Percentiles rank a stretch among this genome's conserved stretches.
phyloP scores from a whole-genome alignment of 2,797 vertebrate genomes.

The Tympanoctomys barrerae region DNA sequence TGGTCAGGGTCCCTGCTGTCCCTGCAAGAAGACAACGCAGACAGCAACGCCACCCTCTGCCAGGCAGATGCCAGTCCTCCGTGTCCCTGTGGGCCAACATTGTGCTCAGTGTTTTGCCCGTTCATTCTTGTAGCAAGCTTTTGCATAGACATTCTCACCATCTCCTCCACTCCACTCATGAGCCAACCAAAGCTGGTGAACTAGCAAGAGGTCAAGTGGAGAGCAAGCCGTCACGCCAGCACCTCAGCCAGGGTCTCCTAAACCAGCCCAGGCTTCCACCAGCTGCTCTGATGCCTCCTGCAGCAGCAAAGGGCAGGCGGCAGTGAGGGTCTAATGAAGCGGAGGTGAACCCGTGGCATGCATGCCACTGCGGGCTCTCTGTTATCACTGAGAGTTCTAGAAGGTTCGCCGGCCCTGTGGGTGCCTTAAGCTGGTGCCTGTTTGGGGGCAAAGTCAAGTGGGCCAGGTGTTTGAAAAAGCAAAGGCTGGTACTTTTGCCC shows the following conservation, averaged over 20 bases:
- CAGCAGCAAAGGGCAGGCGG: neutral
- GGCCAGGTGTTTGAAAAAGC: neutral
- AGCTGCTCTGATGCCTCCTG: neutral
- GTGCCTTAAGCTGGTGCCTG: neutral
- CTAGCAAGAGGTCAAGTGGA: neutral
- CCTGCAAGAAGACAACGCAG: neutral
- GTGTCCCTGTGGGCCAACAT: neutral
- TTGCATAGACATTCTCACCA: neutral
- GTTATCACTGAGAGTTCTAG: neutral
- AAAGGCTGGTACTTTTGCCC: neutral
- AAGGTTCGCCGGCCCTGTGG: neutral
- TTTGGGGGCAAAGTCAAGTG: neutral
- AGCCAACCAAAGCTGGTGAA: neutral
- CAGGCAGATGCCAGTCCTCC: neutral
- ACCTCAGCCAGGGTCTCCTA: rapidly evolving
- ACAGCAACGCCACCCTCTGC: neutral
- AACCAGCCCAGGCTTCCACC: neutral
- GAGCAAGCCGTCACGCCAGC: neutral
- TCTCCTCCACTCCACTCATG: neutral
- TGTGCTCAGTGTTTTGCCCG: neutral
- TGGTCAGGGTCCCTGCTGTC: too few species aligned
- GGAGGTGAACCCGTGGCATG: neutral
- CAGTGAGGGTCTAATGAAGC: too few species aligned
- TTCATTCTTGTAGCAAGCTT: neutral
- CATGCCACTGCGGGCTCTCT: neutral